Conservation (phyloP, 2,113 vertebrate genomes). For the Scomber colias region DNA sequence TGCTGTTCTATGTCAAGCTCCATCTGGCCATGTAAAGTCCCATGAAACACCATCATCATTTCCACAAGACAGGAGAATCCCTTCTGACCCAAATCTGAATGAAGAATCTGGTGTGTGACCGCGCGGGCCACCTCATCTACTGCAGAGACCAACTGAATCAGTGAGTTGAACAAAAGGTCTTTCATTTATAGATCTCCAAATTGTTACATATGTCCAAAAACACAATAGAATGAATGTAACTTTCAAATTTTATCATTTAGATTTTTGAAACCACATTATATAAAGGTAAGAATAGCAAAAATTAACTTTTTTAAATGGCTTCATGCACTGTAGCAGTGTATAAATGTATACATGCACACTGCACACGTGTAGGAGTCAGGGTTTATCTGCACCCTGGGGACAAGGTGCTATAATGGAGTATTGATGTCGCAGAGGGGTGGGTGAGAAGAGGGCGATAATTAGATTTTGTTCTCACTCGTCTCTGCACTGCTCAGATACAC, state of each 20-base stretch:
- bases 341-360: slow-evolving; percentile 19
- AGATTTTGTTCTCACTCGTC: slow-evolving; percentile 76
- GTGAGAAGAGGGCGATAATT: slow-evolving; percentile 78
- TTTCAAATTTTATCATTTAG: neutral
- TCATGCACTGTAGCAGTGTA: slow-evolving; percentile 8
- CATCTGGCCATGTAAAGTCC: slow-evolving; percentile 37
- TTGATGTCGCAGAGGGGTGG: slow-evolving; percentile 74
- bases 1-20: slow-evolving; percentile 49
- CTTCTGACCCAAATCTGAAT: slow-evolving; percentile 21
- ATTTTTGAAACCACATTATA: neutral
- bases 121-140: neutral
- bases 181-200: too few relatives aligned
- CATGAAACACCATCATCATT: slow-evolving; percentile 36
- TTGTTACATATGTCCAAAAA: neutral
- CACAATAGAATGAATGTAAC: neutral
- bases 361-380: slow-evolving; percentile 58
- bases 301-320: slow-evolving; percentile 6
- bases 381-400: slow-evolving; percentile 65
- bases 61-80: slow-evolving; percentile 3
- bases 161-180: neutral
- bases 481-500: slow-evolving; percentile 71
- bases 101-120: neutral
- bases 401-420: slow-evolving; percentile 77
- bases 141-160: too few relatives aligned
- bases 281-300: neutral